Evolutionary conservation across 1,140 invertebrate species (phyloP), one percentile per base, ranked within the genome.

Genomic region (Macrotrachela quadricornifera): DNA sequence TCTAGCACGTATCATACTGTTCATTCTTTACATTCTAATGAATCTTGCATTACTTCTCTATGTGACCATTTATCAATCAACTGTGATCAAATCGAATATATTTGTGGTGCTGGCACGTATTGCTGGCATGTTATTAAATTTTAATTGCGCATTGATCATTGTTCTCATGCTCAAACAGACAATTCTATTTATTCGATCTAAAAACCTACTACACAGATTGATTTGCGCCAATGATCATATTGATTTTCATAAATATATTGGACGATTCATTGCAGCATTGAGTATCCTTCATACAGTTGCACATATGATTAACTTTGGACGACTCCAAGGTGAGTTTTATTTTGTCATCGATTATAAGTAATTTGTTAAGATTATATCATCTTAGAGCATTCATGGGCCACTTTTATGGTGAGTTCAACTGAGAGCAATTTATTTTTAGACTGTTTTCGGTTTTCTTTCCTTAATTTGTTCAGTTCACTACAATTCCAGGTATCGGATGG

Each of bases 51-150:
- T 30, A 30, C 3, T 2, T 30, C 21, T 30, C 8, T 30, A 30
- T 30, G 21, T 30, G 8, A 30, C 8, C 8, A 30, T 30, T 30
- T 30, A 30, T 30, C 21, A 30, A 30, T 30, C 21, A 30, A 8
- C 8, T 2, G 21, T 30, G 21, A 30, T 30, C 8, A 30, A 4
- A 30, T 4, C 2, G 8, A 30, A 30, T 30, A 30, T 30, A 30
- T 30, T 30, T 30, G 2, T 4, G 2, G 8, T 30, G 2, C 8
- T 54, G n/a, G 53, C 53, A 4, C 38, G 53, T 14, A 37, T 54
- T 21, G 41, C 40, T 18, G 86, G 86, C 12, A 84, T 91, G 67
- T 86, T 83, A 67, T 71, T 94, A 0, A 91, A 92, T 69, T 90
- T 92, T 62, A 83, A 82, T 63, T 88, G 83, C 61, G 79, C 80